Percentiles rank a stretch among this genome's conserved stretches.
phyloP scores from a whole-genome alignment of 2,797 vertebrate species.

The Zenarchopterus dispar region DNA sequence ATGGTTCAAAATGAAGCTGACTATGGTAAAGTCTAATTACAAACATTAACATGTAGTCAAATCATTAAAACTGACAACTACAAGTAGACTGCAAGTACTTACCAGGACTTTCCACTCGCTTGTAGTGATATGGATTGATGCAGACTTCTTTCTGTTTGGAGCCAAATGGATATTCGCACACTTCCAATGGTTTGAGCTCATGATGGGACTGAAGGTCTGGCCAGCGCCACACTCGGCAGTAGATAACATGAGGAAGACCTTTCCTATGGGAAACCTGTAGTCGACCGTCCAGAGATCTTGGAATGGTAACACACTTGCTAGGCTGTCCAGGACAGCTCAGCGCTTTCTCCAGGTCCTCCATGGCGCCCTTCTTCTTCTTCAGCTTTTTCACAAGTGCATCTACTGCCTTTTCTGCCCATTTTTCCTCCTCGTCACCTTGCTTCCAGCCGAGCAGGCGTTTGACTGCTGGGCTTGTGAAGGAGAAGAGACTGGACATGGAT shows the following conservation, averaged over 20 bases:
- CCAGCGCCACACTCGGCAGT: slow-evolving; percentile 98
- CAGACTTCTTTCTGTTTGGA: slow-evolving; percentile 99
- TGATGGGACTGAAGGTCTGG: slow-evolving; percentile 97
- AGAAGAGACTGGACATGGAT: slow-evolving; percentile 99
- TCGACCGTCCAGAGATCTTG: slow-evolving; percentile 93
- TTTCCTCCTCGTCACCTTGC: slow-evolving; percentile 98
- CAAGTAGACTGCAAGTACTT: slow-evolving; percentile 53
- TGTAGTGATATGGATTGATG: slow-evolving; percentile 99
- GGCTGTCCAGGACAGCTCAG: slow-evolving; percentile 96
- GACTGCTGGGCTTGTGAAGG: slow-evolving; percentile 98
- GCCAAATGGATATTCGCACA: slow-evolving; percentile 98
- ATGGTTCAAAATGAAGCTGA: too few relatives aligned
- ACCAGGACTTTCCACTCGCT: slow-evolving; percentile 98
- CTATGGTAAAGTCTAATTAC: too few relatives aligned
- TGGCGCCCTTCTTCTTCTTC: slow-evolving; percentile 98
- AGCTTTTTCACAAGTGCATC: slow-evolving; percentile 98
- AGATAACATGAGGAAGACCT: slow-evolving; percentile 96
- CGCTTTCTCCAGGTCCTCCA: slow-evolving; percentile 98
- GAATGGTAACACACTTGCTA: slow-evolving; percentile 98
- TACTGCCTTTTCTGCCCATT: slow-evolving; percentile 98
- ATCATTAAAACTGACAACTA: too few relatives aligned
- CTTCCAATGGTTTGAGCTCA: slow-evolving; percentile 96
- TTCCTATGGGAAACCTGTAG: slow-evolving; percentile 97
- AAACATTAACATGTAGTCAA: too few relatives aligned
- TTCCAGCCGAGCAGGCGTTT: slow-evolving; percentile 98